Evolutionary conservation across 1,140 invertebrate genomes (phyloP).

Genomic region (Monomorium pharaonis): DNA sequence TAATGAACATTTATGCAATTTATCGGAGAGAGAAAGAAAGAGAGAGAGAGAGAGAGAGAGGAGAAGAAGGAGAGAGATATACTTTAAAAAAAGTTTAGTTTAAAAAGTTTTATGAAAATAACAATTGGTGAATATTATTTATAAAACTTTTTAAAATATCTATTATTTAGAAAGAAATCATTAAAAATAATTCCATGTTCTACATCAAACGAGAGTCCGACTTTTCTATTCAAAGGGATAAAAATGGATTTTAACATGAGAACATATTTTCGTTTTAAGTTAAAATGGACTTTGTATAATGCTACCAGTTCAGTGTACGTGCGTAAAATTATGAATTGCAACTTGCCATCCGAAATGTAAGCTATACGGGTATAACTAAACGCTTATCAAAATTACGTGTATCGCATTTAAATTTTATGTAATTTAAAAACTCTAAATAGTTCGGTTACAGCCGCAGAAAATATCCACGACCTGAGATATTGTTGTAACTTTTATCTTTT

Average conservation of each 20-base stretch:
- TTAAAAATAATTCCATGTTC: background rate
- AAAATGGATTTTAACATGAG: conserved; percentile 26
- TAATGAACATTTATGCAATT: background rate
- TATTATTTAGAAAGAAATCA: background rate
- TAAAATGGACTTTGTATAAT: conserved; percentile 42
- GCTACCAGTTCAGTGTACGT: conserved; percentile 34
- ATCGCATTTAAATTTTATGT: background rate
- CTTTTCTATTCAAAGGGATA: background rate
- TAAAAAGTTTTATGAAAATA: background rate
- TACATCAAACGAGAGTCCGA: background rate
- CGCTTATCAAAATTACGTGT: conserved; percentile 40
- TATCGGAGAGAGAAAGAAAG: background rate
- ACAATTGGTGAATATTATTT: background rate
- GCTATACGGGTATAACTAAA: background rate
- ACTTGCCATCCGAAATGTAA: conserved; percentile 38
- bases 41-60: background rate
- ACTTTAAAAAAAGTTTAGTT: too few species aligned
- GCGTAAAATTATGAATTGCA: conserved; percentile 38
- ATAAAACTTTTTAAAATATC: background rate
- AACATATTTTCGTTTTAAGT: conserved; percentile 42
- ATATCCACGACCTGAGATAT: background rate
- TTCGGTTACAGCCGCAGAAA: background rate
- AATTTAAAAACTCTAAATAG: conserved; percentile 3
- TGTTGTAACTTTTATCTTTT: background rate
- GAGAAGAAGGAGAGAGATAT: background rate